Base-by-base conservation (phyloP, 2,113 vertebrate species). In the Paramormyrops kingsleyae region DNA sequence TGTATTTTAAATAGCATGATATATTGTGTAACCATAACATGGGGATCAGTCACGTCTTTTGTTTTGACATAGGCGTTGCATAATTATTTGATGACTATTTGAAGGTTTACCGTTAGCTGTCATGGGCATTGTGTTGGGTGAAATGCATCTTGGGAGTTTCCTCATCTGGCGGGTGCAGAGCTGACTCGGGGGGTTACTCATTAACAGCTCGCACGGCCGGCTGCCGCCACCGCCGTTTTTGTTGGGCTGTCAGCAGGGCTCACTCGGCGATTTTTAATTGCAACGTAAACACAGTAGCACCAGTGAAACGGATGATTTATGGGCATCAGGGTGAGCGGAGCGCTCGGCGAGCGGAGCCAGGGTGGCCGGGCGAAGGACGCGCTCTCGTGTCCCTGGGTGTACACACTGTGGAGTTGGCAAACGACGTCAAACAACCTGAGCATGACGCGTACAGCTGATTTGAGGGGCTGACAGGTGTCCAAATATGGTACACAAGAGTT, bases 251-350 rank as follows among this genome's bases (percentile, higher is more conserved):
- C 95, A 94, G 96, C 94, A 94, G 91, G 91, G 92, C 94, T 94
- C 94, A 94, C 94, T 97, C 97, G 95, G 96, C 96, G 96, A 96
- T 96, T 96, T 97, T 97, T 97, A 98, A 98, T 97, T 96, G 94
- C 95, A 96, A 95, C 96, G 96, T 97, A 97, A 98, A 98, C 97
- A 98, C 94, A 91, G 92, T 92, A 95, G 95, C 94, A 93, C 95
- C 95, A 96, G 96, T 96, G 91, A 97, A 97, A 93, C 87, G 89
- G 90, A 92, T 98, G 97, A 98, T 97, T 97, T 97, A 97, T 97
- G 92, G 95, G 92, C 94, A 96, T 94, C 95, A 95, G 92, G 95
- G 95, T 92, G 94, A 95, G 94, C 93, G 92, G 94, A 95, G 94
- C 0, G 46, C 87, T 74, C 39, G 87, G 89, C 90, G 44, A 7